Base-by-base conservation (phyloP, 1,140 invertebrate genomes). In the Fopius arisanus region DNA sequence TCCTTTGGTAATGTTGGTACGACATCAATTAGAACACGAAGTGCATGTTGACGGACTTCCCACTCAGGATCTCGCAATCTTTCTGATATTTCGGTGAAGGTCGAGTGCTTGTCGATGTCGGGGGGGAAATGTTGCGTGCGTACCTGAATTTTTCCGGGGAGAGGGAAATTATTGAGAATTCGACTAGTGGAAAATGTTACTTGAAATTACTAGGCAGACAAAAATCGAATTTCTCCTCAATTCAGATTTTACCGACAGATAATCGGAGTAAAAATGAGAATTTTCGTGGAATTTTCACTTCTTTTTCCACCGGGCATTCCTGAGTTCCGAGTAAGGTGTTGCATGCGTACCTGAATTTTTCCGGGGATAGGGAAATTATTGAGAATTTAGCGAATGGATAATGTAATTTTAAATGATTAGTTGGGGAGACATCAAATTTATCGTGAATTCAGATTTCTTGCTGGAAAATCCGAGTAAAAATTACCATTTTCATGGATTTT, bases 11-110 rank as follows among this genome's bases (percentile, higher is more conserved):
- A 88, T 16, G 93, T 91, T 0, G 94, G 92, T 6, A 95, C 84
- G 21, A 95, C 87, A 83, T 95, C 94, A 9, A 91, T 90, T 2
- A 95, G 88, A 5, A 95, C 93, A 67, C 93, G 85, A 0, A 95
- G 84, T 19, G 93, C 93, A 81, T 95, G 93, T 54, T 94, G 92
- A 2, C 94, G 89, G 16, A 95, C 93, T 83, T 94, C 93, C 91
- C 93, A 93, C 84, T 95, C 94, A 0, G 93, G 93, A 84, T 94
- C 92, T 40, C 90, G 89, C n/a, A 95, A 87, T 40, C 94, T 89
- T 59, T 92, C 91, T 23, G 90, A 88, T 77, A 95, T 91, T 72
- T 93, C 93, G 10, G 89, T 79, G 79, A 94, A 94, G 54, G 94
- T 90, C 59, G 89, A 85, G 48, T 85, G 83, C 0, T 91, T 89